phyloP scores from a whole-genome alignment of 2,888 invertebrate species.

The Eulithis testata region DNA sequence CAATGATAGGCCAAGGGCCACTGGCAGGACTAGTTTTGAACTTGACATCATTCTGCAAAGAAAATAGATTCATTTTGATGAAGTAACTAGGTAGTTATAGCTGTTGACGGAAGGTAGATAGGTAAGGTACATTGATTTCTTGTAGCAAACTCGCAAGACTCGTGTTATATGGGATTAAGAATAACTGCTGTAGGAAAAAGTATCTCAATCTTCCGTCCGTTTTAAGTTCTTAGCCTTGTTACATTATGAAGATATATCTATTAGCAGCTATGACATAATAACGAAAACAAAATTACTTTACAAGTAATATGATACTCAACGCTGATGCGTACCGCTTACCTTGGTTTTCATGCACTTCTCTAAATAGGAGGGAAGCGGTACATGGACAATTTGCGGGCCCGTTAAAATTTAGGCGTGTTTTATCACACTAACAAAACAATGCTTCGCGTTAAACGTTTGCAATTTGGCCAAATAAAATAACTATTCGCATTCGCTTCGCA shows the following conservation, averaged over 20 bases:
- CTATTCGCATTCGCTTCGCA: not conserved
- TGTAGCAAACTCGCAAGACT: too few relatives aligned
- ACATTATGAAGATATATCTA: slow-evolving; percentile 55
- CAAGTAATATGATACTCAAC: slow-evolving; percentile 71
- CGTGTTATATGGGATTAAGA: too few relatives aligned
- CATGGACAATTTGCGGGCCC: slow-evolving; percentile 1
- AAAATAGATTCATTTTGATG: not conserved
- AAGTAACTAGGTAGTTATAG: too few relatives aligned
- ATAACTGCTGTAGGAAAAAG: not conserved
- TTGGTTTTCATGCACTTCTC: slow-evolving; percentile 18
- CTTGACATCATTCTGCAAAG: slow-evolving; percentile 65
- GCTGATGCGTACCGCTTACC: slow-evolving; percentile 30
- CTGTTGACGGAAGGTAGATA: not conserved
- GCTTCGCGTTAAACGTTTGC: slow-evolving; percentile 19
- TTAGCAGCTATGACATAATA: slow-evolving; percentile 82
- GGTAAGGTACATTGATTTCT: not conserved
- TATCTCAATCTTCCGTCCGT: too few relatives aligned
- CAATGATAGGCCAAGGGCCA: slow-evolving; percentile 87
- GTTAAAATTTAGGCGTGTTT: slow-evolving; percentile 33
- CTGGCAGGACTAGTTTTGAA: slow-evolving; percentile 76
- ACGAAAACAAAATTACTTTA: slow-evolving; percentile 70
- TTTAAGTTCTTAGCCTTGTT: slow-evolving; percentile 13
- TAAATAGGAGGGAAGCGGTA: not conserved
- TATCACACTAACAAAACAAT: slow-evolving; percentile 37
- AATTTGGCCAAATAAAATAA: slow-evolving; percentile 14